Evolutionary conservation across 2,113 vertebrate genomes (phyloP).

Genomic region (Leptodactylus fuscus): DNA sequence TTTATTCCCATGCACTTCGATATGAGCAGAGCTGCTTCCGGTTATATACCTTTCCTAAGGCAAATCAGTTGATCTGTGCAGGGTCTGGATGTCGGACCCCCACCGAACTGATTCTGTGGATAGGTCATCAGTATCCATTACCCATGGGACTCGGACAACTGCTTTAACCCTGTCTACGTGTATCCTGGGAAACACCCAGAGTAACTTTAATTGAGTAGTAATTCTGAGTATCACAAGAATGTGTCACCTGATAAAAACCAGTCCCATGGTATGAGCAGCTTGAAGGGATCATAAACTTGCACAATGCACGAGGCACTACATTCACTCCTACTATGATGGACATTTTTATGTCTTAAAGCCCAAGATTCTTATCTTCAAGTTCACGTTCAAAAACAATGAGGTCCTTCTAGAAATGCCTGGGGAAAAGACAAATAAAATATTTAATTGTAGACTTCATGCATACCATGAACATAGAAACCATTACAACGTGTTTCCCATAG

Average conservation of each 20-base stretch:
- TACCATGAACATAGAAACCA: not conserved
- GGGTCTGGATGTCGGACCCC: too few relatives aligned
- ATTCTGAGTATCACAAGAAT: conserved; percentile 5
- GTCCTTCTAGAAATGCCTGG: not conserved
- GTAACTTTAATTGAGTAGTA: not conserved
- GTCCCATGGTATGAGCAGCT: not conserved
- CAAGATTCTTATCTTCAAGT: not conserved
- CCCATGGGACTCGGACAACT: too few relatives aligned
- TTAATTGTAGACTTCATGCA: not conserved
- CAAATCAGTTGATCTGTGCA: too few relatives aligned
- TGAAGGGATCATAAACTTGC: not conserved
- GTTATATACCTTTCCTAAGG: too few relatives aligned
- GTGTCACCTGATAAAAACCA: not conserved
- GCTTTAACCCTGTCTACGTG: not conserved
- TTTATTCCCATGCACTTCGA: too few relatives aligned
- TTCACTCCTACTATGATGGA: not conserved
- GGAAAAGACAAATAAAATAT: not conserved
- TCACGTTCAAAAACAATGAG: not conserved
- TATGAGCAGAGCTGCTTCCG: too few relatives aligned
- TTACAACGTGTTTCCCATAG: not conserved
- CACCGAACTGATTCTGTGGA: too few relatives aligned
- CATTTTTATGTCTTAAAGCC: not conserved
- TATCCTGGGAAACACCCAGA: not conserved
- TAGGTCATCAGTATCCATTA: too few relatives aligned
- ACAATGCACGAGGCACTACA: not conserved